Base-by-base conservation (phyloP, 2,888 invertebrate species). In the Odontomyia ornata region DNA sequence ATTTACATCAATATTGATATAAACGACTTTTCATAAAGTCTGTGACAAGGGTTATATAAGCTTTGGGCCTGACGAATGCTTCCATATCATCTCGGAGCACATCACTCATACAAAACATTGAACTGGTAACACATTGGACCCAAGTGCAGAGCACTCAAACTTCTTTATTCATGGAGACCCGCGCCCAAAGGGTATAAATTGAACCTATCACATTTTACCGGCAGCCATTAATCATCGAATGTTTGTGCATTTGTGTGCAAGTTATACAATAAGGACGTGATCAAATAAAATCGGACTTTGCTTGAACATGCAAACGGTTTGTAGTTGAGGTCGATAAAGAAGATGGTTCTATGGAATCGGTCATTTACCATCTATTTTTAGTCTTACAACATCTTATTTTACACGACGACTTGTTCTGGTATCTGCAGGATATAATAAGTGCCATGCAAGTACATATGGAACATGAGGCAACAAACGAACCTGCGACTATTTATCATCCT, bases 161-260 rank as follows among this genome's bases (percentile, higher is more conserved):
- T 47, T 69, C 46, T 69, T 30, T 25, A 69, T 69, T 25, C 47
- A 25, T 52, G 52, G 52, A 15, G 13, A 4, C n/a, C 25, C 65
- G 46, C 28, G 25, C 47, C 69, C 69, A 46, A 25, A 21, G 69
- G 69, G 52, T 60, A 73, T 57, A 73, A 73, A 73, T 73, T 73
- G 73, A 73, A 57, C 73, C 73, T 73, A 73, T 73, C 73, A 73
- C 73, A 73, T 73, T 73, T 73, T 73, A 57, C 73, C 73, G 73
- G 73, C 57, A 73, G 73, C 73, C 36, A 73, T 73, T 73, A 73
- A 73, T 73, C 73, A 73, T 73, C 73, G 73, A 73, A 73, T 73
- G 73, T 73, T 73, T 73, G 73, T 73, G 73, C 73, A 73, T 73
- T 73, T 57, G 73, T 73, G 73, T 73, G 73, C 73, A 73, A 43